Evolutionary conservation across 1,140 invertebrate genomes (phyloP).

Genomic region (Zaprionus vittiger): DNA sequence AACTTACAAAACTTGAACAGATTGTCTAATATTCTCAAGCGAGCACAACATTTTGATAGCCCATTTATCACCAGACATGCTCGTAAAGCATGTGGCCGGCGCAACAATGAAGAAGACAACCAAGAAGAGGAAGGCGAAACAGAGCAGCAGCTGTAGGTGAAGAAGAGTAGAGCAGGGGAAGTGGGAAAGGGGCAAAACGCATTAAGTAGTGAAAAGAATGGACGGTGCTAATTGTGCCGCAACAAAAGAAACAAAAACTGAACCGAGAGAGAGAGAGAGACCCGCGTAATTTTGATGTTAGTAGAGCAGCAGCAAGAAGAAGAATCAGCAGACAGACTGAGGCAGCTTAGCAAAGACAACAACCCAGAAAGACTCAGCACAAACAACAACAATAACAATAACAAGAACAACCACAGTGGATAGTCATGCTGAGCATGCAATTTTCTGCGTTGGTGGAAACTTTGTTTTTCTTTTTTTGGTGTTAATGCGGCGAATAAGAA

Average conservation of each 20-base stretch:
- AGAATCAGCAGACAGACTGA: constrained; percentile 8
- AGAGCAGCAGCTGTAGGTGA: neutral
- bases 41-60: constrained; percentile 50
- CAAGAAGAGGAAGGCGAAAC: neutral
- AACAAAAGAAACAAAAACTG: constrained; percentile 41
- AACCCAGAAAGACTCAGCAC: constrained; percentile 21
- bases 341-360: constrained; percentile 38
- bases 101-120: constrained; percentile 10
- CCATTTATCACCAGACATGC: constrained; percentile 40
- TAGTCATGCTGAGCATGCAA: constrained; percentile 41
- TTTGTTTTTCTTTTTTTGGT: constrained; percentile 32
- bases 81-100: constrained; percentile 36
- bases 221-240: constrained; percentile 49
- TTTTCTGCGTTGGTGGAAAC: constrained; percentile 44
- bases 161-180: neutral
- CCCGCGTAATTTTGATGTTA: constrained; percentile 46
- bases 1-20: constrained; percentile 37
- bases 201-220: constrained; percentile 43
- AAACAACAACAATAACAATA: neutral
- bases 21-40: constrained; percentile 43
- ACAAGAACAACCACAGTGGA: constrained; percentile 4
- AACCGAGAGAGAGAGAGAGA: constrained; percentile 15
- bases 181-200: neutral
- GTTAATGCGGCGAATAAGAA: constrained; percentile 34
- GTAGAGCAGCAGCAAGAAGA: constrained; percentile 33